phyloP scores from a whole-genome alignment of 35 echinoderm and acorn worm species.

The Heliocidaris erythrogramma region DNA sequence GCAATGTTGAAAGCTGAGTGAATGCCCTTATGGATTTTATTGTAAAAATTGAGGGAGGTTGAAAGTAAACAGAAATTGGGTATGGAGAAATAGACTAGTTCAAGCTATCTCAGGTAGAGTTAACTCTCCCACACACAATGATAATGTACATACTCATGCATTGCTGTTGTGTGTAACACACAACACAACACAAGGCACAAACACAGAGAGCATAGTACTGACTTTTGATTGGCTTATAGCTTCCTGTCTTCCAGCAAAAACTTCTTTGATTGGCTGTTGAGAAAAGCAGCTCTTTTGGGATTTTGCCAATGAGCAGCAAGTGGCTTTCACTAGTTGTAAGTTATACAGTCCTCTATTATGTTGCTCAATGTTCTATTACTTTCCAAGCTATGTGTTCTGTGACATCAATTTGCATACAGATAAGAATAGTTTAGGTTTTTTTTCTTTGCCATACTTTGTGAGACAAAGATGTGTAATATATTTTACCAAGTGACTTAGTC shows the following conservation, averaged over 20 bases:
- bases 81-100: neutral
- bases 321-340: neutral
- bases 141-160: neutral
- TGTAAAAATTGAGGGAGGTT: neutral
- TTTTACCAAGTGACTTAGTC: no score
- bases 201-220: neutral
- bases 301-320: neutral
- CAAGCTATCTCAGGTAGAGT: no score
- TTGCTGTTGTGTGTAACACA: neutral
- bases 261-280: neutral
- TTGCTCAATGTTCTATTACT: no score
- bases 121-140: no score
- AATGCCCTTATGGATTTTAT: neutral
- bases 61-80: neutral
- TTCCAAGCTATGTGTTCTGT: no score
- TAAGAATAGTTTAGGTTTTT: no score
- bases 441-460: no score
- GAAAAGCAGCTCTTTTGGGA: neutral
- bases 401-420: no score
- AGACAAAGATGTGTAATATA: no score
- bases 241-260: neutral
- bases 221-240: neutral
- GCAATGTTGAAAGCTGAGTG: neutral
- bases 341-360: neutral
- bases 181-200: neutral